These are phyloP conservation scores for Ctenoplectra terminalis DNA, from an alignment of 1,140 invertebrate genomes.

Conservation along the genomic window DNA sequence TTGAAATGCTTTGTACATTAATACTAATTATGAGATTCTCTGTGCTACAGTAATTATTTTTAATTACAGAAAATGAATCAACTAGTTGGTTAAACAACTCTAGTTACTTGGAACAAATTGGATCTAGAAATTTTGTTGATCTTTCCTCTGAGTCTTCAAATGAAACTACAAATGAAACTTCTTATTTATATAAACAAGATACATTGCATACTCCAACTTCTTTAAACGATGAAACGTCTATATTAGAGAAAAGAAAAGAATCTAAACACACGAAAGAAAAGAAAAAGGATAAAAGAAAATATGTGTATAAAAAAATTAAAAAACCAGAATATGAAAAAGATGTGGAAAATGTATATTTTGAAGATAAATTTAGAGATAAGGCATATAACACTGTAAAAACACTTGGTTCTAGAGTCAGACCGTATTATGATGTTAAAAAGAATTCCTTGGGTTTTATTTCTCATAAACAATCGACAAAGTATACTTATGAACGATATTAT, in stretches of 20 bases:
- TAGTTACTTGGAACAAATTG: slow-evolving; percentile 66
- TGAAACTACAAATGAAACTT: slow-evolving; percentile 29
- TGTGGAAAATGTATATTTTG: slow-evolving; percentile 82
- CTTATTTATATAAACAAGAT: slow-evolving; percentile 27
- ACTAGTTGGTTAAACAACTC: slow-evolving; percentile 73
- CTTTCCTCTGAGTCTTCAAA: slow-evolving; percentile 72
- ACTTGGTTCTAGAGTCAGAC: slow-evolving; percentile 79
- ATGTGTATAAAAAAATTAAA: slow-evolving; percentile 25
- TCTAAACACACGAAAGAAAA: slow-evolving; percentile 67
- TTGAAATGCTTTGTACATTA: neutral
- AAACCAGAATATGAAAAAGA: slow-evolving; percentile 71
- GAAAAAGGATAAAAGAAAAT: slow-evolving; percentile 66
- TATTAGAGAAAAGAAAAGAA: slow-evolving; percentile 27
- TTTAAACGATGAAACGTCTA: slow-evolving; percentile 11
- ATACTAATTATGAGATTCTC: neutral
- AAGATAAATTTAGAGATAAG: slow-evolving; percentile 82
- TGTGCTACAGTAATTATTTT: slow-evolving; percentile 4
- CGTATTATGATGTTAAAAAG: slow-evolving; percentile 77
- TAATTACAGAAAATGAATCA: slow-evolving; percentile 42
- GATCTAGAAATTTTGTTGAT: slow-evolving; percentile 47
- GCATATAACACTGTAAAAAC: slow-evolving; percentile 81
- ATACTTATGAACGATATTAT: slow-evolving; percentile 75
- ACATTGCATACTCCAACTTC: slow-evolving; percentile 1
- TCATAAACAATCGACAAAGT: slow-evolving; percentile 65
- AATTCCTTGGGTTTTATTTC: slow-evolving; percentile 70